Conservation (phyloP, 2,113 vertebrate species). For the Tamias sibiricus region DNA sequence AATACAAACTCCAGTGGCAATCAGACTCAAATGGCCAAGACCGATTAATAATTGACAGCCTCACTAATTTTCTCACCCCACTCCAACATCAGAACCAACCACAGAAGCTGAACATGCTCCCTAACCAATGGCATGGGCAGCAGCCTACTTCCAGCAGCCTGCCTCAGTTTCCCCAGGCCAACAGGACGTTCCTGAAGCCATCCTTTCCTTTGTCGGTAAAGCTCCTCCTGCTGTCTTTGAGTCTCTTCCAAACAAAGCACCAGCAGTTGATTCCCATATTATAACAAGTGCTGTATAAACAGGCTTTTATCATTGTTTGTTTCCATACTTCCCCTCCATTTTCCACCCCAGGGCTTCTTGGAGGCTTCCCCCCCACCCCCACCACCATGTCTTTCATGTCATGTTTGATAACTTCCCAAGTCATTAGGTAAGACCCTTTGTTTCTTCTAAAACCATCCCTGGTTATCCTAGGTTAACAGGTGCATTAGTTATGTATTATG, state of each 20-base stretch:
- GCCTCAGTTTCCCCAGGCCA: accelerated
- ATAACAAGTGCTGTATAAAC: not conserved
- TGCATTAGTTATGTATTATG: not conserved
- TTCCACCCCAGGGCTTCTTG: not conserved
- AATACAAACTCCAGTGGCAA: not conserved
- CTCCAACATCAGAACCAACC: not conserved
- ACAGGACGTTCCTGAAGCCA: accelerated
- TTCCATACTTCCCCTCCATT: not conserved
- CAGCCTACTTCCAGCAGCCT: accelerated
- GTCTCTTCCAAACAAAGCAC: not conserved
- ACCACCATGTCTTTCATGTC: not conserved
- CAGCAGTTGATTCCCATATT: no score
- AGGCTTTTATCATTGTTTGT: not conserved
- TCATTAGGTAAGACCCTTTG: not conserved
- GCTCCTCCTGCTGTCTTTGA: not conserved
- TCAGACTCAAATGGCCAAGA: not conserved
- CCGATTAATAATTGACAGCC: not conserved
- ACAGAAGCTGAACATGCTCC: not conserved
- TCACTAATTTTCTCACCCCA: not conserved
- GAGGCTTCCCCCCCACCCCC: no score
- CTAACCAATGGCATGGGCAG: no score
- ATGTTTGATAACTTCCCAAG: not conserved
- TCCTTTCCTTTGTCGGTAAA: no score
- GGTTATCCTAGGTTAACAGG: not conserved
- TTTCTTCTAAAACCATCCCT: not conserved